A percentile compares a stretch with the other conserved stretches of the same genome.
phyloP scores from a whole-genome alignment of 2,888 invertebrate genomes.

The Lithophane leautieri region DNA sequence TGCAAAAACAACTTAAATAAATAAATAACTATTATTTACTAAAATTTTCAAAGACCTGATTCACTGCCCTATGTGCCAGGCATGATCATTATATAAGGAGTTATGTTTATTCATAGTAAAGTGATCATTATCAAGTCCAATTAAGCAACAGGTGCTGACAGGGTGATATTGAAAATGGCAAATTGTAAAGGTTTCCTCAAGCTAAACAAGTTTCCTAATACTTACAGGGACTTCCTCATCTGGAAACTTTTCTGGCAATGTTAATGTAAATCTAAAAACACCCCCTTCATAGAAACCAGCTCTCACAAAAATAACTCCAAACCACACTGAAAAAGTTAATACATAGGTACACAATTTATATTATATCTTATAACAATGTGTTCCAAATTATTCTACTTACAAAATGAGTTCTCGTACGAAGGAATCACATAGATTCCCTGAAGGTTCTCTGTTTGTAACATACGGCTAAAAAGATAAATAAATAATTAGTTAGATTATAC shows the following conservation, averaged over 20 bases:
- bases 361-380: neutral
- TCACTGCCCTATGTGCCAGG: neutral
- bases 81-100: neutral
- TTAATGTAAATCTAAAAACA: slow-evolving; percentile 96
- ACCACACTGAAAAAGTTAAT: slow-evolving; percentile 93
- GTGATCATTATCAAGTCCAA: neutral
- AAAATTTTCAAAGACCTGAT: neutral
- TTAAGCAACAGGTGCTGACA: neutral
- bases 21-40: neutral
- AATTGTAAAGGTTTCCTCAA: neutral
- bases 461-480: slow-evolving; percentile 91
- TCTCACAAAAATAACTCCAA: slow-evolving; percentile 97
- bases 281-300: slow-evolving; percentile 97
- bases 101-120: neutral
- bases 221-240: slow-evolving; percentile 95
- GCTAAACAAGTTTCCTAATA: slow-evolving; percentile 55
- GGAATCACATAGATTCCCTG: slow-evolving; percentile 98
- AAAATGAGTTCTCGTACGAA: slow-evolving; percentile 94
- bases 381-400: slow-evolving; percentile 89
- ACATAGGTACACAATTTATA: neutral
- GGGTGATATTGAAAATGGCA: neutral
- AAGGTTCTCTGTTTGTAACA: slow-evolving; percentile 95
- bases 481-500: neutral
- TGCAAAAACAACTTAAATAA: no score
- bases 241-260: slow-evolving; percentile 97